A percentile compares a stretch with the other conserved stretches of the same genome.
phyloP scores from a whole-genome alignment of 2,888 invertebrate genomes.

The Beris morrisii region DNA sequence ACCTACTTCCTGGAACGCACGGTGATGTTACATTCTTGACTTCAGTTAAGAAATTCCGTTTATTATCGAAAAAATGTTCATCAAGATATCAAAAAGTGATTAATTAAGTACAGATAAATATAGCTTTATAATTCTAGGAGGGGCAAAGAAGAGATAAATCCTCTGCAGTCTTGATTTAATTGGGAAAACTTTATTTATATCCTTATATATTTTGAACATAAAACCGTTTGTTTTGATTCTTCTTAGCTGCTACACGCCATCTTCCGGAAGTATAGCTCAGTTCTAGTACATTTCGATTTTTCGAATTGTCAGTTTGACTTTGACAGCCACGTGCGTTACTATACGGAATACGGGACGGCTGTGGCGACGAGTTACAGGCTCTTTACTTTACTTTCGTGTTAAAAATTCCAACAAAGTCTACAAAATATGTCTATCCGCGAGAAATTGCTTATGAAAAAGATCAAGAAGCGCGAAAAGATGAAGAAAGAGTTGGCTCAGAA shows the following conservation, averaged over 20 bases:
- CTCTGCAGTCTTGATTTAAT: too few relatives aligned
- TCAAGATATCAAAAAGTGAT: too few relatives aligned
- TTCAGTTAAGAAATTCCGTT: too few relatives aligned
- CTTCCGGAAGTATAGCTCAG: not conserved
- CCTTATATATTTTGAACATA: too few relatives aligned
- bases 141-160: too few relatives aligned
- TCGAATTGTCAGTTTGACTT: not conserved
- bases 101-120: too few relatives aligned
- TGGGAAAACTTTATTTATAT: too few relatives aligned
- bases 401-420: not conserved
- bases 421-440: constrained; percentile 57
- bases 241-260: not conserved
- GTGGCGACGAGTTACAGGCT: not conserved
- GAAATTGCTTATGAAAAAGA: constrained; percentile 74
- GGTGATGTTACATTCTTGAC: too few relatives aligned
- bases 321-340: constrained; percentile 26
- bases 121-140: too few relatives aligned
- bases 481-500: constrained; percentile 67
- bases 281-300: constrained; percentile 3
- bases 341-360: too few relatives aligned
- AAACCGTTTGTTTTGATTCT: not conserved
- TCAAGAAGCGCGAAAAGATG: constrained; percentile 74
- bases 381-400: constrained; percentile 1
- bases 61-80: too few relatives aligned
- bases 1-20: too few relatives aligned